phyloP scores from a whole-genome alignment of 2,113 vertebrate genomes.

The Pardalotus punctatus region DNA sequence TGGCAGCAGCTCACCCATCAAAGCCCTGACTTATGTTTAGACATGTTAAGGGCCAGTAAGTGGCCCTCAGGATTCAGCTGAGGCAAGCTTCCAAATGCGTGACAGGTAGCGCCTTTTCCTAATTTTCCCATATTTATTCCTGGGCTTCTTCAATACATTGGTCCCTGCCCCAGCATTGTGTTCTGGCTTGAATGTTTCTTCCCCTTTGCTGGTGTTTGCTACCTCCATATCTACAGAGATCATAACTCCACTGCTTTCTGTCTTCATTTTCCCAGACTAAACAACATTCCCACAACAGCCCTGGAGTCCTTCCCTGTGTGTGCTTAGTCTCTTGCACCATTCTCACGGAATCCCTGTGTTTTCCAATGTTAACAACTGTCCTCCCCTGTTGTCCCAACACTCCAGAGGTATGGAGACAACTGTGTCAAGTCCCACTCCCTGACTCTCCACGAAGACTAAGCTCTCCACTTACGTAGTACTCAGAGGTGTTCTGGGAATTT shows the following conservation, averaged over 20 bases:
- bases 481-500: neutral
- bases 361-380: neutral
- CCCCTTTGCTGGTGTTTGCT: neutral
- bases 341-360: neutral
- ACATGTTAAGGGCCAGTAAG: fast-evolving
- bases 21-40: neutral
- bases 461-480: neutral
- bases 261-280: neutral
- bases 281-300: neutral
- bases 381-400: neutral
- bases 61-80: neutral
- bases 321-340: neutral
- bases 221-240: neutral
- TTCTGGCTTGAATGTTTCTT: neutral
- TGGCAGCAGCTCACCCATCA: neutral
- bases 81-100: neutral
- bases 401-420: neutral
- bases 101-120: neutral
- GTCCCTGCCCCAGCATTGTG: neutral
- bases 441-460: neutral
- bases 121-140: neutral
- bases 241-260: neutral
- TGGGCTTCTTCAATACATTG: neutral
- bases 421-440: neutral
- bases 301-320: neutral